A percentile compares a stretch with the other conserved stretches of the same genome.
phyloP scores from a whole-genome alignment of 2,113 vertebrate species.

The Menidia beryllina region DNA sequence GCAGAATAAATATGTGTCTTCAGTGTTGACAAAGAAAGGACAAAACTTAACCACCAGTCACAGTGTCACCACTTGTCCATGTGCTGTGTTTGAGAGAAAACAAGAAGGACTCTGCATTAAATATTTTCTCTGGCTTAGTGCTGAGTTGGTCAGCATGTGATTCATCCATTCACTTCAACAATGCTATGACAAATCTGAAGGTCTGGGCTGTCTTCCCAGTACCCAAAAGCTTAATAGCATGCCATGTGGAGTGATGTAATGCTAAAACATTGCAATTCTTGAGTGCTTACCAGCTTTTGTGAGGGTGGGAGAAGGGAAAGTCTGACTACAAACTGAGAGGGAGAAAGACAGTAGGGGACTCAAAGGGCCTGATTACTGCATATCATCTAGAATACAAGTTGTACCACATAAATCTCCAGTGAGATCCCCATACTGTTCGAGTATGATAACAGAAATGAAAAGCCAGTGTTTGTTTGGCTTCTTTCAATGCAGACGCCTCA shows the following conservation, averaged over 20 bases:
- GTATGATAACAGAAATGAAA: constrained; percentile 79
- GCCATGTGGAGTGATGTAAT: constrained; percentile 82
- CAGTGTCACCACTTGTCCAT: constrained; percentile 45
- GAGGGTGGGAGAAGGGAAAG: constrained; percentile 53
- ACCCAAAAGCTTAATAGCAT: constrained; percentile 78
- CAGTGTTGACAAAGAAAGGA: constrained; percentile 56
- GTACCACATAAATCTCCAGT: constrained; percentile 78
- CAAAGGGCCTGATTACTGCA: constrained; percentile 82
- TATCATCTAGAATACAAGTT: constrained; percentile 83
- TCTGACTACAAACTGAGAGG: constrained; percentile 36
- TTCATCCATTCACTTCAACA: constrained; percentile 74
- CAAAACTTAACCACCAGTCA: constrained; percentile 45
- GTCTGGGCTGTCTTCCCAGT: constrained; percentile 67
- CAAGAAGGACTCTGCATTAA: constrained; percentile 52
- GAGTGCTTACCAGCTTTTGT: constrained; percentile 71
- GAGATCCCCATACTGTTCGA: constrained; percentile 79
- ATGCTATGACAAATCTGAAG: constrained; percentile 75
- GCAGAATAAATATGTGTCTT: constrained; percentile 55
- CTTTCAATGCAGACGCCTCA: constrained; percentile 59
- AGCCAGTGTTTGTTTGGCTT: constrained; percentile 70
- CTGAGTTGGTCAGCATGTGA: constrained; percentile 57
- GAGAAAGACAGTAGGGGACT: constrained; percentile 69
- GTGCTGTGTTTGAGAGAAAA: constrained; percentile 23
- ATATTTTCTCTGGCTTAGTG: constrained; percentile 62
- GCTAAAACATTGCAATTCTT: constrained; percentile 79